Conservation (phyloP, 2,113 vertebrate genomes). For the Anseranas semipalmata region DNA sequence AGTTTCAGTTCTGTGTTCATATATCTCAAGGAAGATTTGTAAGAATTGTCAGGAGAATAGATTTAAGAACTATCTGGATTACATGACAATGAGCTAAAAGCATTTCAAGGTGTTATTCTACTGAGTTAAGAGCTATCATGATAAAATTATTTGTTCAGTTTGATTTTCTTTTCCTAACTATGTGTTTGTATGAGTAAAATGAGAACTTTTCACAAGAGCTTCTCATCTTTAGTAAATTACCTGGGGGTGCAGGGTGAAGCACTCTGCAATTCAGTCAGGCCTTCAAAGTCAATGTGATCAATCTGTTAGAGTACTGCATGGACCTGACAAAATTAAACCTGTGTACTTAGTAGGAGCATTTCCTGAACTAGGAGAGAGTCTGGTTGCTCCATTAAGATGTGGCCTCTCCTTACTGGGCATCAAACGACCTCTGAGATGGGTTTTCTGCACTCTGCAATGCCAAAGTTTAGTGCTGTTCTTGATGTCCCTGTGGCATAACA, state of each 20-base stretch:
- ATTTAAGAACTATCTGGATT: not conserved
- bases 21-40: not conserved
- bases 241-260: not conserved
- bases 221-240: not conserved
- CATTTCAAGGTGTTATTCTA: not conserved
- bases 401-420: accelerated
- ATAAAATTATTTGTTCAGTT: not conserved
- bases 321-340: not conserved
- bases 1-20: not conserved
- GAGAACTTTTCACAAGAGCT: not conserved
- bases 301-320: not conserved
- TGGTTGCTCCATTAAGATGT: not conserved
- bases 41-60: not conserved
- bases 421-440: not conserved
- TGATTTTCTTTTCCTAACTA: not conserved
- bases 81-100: not conserved
- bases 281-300: not conserved
- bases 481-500: not conserved
- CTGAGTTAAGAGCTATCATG: not conserved
- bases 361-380: not conserved
- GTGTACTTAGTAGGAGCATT: not conserved
- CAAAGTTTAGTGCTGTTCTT: not conserved
- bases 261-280: not conserved
- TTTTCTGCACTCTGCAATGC: not conserved
- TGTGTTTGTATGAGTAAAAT: not conserved